phyloP scores from a whole-genome alignment of 1,140 invertebrate species.

The Sarcophaga peregrina region DNA sequence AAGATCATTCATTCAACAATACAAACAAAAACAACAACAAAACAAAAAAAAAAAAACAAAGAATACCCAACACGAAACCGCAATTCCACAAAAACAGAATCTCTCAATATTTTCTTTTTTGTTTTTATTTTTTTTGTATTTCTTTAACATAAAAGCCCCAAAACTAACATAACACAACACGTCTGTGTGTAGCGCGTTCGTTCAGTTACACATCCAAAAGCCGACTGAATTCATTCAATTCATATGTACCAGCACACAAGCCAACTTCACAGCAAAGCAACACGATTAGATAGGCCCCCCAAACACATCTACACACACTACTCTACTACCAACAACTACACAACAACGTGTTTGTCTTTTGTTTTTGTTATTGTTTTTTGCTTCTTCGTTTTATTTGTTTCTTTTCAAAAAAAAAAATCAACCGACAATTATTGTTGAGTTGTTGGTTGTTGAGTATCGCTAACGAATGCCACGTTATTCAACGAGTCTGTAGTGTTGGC shows the following conservation, averaged over 20 bases:
- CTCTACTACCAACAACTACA: no score
- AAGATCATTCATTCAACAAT: neutral
- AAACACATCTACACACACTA: neutral
- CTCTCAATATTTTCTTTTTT: no score
- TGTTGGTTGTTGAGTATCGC: neutral
- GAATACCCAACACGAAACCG: slow-evolving; percentile 1
- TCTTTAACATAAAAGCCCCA: neutral
- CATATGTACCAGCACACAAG: neutral
- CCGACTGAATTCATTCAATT: slow-evolving; percentile 43
- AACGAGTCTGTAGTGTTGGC: neutral
- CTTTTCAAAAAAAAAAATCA: neutral
- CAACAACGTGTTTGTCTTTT: neutral
- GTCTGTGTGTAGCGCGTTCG: slow-evolving; percentile 39
- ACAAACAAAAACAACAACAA: slow-evolving; percentile 18
- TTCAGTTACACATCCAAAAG: slow-evolving; percentile 44
- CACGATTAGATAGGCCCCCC: neutral
- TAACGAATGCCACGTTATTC: slow-evolving; percentile 21
- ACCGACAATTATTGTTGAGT: neutral
- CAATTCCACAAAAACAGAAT: slow-evolving; percentile 17
- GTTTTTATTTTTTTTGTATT: no score
- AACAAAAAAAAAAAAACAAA: neutral
- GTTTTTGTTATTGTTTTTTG: no score
- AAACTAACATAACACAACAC: slow-evolving; percentile 2
- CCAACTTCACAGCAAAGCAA: neutral
- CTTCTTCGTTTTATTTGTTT: neutral